Evolutionary conservation across 2,113 vertebrate species (phyloP).

Genomic region (Gnathonemus longibarbis): DNA sequence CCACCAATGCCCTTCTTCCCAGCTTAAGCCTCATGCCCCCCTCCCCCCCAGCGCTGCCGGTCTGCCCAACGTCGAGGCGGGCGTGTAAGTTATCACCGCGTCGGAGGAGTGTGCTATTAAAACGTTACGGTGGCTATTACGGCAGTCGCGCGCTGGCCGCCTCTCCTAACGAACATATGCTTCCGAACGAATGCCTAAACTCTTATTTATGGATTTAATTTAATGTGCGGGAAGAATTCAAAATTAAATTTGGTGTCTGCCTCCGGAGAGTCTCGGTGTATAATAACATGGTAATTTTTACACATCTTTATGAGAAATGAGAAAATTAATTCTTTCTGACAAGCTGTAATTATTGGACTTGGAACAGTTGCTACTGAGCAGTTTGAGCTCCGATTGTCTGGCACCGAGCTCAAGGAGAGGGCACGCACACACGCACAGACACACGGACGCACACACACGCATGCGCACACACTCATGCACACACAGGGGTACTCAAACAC

Average conservation of each 20-base stretch:
- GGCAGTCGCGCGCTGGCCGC: conserved; percentile 76
- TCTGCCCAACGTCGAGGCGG: conserved; percentile 53
- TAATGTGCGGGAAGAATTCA: conserved; percentile 99
- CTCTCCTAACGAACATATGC: conserved; percentile 98
- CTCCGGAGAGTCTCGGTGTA: conserved; percentile 98
- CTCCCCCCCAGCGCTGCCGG: background rate
- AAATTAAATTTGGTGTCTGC: conserved; percentile 99
- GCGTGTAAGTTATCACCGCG: conserved; percentile 95
- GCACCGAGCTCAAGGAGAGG: conserved; percentile 71
- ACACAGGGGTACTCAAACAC: background rate
- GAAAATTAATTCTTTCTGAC: conserved; percentile 99
- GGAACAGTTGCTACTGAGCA: conserved; percentile 98
- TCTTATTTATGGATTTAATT: conserved; percentile 99
- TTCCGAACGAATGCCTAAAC: conserved; percentile 95
- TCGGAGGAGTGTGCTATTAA: conserved; percentile 94
- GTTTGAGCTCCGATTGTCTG: conserved; percentile 90
- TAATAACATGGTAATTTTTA: conserved; percentile 99
- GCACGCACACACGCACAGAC: conserved; percentile 34
- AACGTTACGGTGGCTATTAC: conserved; percentile 98
- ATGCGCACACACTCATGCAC: background rate
- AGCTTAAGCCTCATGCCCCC: background rate
- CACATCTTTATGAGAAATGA: conserved; percentile 99
- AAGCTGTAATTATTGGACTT: conserved; percentile 99
- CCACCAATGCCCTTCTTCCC: background rate
- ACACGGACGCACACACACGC: background rate